Evolutionary conservation across 2,797 vertebrate genomes (phyloP).

Genomic region (Remorina albescens): DNA sequence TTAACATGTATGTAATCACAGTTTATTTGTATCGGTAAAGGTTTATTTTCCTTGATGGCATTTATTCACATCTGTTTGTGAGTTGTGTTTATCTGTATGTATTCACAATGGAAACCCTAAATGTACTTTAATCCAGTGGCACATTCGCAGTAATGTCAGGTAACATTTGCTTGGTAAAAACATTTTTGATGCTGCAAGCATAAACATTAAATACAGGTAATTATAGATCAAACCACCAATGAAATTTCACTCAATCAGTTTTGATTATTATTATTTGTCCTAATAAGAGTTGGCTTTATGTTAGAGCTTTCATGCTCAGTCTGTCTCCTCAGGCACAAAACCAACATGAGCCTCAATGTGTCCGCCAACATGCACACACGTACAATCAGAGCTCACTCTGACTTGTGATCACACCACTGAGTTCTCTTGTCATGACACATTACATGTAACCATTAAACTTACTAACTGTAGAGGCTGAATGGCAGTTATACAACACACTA

Average conservation of each 20-base stretch:
- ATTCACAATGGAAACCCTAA: not conserved
- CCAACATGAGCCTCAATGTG: slow-evolving; percentile 56
- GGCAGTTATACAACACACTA: slow-evolving; percentile 64
- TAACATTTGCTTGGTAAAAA: not conserved
- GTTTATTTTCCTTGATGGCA: not conserved
- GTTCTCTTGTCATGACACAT: no score
- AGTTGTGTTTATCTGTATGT: not conserved
- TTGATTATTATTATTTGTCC: slow-evolving; percentile 15
- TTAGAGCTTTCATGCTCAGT: slow-evolving; percentile 17
- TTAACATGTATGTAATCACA: slow-evolving; percentile 11
- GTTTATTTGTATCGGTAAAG: slow-evolving; percentile 1
- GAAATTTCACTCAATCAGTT: slow-evolving; percentile 15
- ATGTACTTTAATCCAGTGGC: not conserved
- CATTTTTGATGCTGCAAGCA: not conserved
- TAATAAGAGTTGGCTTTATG: slow-evolving; percentile 18
- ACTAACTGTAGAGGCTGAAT: slow-evolving; percentile 46
- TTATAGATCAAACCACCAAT: slow-evolving; percentile 11
- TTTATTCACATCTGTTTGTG: not conserved
- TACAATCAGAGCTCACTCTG: slow-evolving; percentile 13
- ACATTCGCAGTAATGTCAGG: not conserved
- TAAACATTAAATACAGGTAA: slow-evolving; percentile 19
- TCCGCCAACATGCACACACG: slow-evolving; percentile 42
- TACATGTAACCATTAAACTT: slow-evolving; percentile 54
- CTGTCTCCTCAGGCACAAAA: slow-evolving; percentile 14
- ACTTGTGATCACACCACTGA: no score